Evolutionary conservation across 2,113 vertebrate species (phyloP).

Genomic region (Phocoena sinus): DNA sequence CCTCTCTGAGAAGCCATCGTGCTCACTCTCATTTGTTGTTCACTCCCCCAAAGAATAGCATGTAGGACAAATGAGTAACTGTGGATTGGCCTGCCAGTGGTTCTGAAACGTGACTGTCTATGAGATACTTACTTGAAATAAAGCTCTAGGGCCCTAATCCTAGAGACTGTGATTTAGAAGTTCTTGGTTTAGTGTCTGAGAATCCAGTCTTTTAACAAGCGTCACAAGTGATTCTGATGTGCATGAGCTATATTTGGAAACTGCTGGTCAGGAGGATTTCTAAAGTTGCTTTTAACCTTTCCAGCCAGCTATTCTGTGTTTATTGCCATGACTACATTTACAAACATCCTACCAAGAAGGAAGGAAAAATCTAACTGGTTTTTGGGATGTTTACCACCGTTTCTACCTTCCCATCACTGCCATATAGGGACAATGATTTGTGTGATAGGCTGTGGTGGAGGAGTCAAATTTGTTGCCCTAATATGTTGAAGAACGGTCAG

Average conservation of each 20-base stretch:
- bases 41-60: neutral
- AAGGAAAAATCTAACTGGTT: slow-evolving; percentile 51
- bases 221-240: slow-evolving; percentile 23
- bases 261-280: slow-evolving; percentile 42
- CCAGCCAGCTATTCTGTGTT: slow-evolving; percentile 49
- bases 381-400: slow-evolving; percentile 37
- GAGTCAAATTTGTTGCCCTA: slow-evolving; percentile 43
- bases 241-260: slow-evolving; percentile 51
- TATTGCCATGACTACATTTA: slow-evolving; percentile 67
- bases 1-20: neutral
- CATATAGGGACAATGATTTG: slow-evolving; percentile 35
- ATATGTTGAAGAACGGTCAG: slow-evolving; percentile 15
- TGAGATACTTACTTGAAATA: neutral
- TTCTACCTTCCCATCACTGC: slow-evolving; percentile 42
- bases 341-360: slow-evolving; percentile 56
- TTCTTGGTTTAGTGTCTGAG: neutral
- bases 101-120: neutral
- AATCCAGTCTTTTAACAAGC: slow-evolving; percentile 13
- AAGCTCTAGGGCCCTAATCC: neutral
- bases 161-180: neutral
- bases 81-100: neutral
- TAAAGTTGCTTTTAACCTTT: slow-evolving; percentile 59
- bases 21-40: neutral
- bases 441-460: neutral
- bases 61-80: neutral